Evolutionary conservation across 1,140 invertebrate species (phyloP).

Genomic region (Calephelis virginiensis): DNA sequence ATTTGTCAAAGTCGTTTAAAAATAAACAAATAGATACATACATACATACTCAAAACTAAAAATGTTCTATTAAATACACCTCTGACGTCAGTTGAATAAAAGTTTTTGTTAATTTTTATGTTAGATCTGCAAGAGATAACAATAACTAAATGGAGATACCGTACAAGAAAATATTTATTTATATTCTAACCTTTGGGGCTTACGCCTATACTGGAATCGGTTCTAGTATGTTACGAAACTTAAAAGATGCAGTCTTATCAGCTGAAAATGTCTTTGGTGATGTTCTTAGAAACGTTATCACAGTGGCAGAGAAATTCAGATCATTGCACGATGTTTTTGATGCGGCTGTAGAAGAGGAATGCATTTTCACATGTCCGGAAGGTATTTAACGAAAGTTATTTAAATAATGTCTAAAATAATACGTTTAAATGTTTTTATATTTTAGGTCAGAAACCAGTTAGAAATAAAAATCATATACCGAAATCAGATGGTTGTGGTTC

Average conservation of each 20-base stretch:
- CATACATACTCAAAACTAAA: neutral
- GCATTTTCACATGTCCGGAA: conserved; percentile 85
- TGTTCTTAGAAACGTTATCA: conserved; percentile 86
- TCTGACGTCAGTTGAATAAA: conserved; percentile 16
- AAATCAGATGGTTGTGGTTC: conserved; percentile 91
- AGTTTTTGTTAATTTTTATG: neutral
- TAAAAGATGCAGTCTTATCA: conserved; percentile 87
- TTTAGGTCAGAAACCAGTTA: conserved; percentile 82
- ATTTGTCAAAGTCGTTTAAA: conserved; percentile 11
- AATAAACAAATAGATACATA: neutral
- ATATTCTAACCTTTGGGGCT: conserved; percentile 85
- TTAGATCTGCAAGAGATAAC: conserved; percentile 16
- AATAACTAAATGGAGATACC: conserved; percentile 81
- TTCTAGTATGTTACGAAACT: conserved; percentile 84
- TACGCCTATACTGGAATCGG: conserved; percentile 90
- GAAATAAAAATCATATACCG: conserved; percentile 86
- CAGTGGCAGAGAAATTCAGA: conserved; percentile 86
- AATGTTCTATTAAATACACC: neutral
- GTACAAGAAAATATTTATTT: conserved; percentile 87
- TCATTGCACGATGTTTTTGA: conserved; percentile 90
- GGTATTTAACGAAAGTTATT: conserved; percentile 67
- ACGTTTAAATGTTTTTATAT: conserved; percentile 25
- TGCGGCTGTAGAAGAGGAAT: conserved; percentile 90
- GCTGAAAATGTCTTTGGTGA: conserved; percentile 88
- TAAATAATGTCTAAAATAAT: conserved; percentile 12